Conservation (phyloP, 2,113 vertebrate genomes). For the Takifugu bimaculatus region DNA sequence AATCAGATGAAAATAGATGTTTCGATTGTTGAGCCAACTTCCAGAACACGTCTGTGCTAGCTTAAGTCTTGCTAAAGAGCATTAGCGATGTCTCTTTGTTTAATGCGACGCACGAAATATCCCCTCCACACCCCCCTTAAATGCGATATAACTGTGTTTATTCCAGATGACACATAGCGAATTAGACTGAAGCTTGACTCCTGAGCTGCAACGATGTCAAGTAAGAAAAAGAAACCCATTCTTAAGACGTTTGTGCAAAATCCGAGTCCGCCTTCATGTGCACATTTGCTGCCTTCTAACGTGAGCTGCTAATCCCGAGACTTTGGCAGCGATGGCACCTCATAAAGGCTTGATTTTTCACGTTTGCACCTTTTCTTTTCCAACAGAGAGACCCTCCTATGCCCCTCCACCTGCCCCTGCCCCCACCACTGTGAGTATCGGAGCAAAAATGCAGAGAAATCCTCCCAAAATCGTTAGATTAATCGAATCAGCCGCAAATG, state of each 20-base stretch:
- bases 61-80: background rate
- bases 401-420: conserved; percentile 94
- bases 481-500: no score
- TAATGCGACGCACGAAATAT: background rate
- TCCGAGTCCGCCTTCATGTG: background rate
- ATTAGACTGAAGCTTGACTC: conserved; percentile 38
- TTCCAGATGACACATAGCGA: conserved; percentile 58
- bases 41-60: conserved; percentile 12
- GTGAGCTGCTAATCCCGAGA: background rate
- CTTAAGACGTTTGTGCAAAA: background rate
- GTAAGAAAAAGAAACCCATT: conserved; percentile 45
- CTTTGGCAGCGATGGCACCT: background rate
- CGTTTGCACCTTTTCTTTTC: conserved; percentile 24
- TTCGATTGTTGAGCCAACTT: background rate
- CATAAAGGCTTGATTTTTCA: background rate
- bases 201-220: conserved; percentile 60
- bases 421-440: conserved; percentile 77
- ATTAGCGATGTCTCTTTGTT: conserved; percentile 34
- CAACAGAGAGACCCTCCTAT: conserved; percentile 95
- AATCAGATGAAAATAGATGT: background rate
- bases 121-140: background rate
- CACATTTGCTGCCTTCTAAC: background rate
- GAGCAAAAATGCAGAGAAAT: no score
- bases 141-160: conserved; percentile 16
- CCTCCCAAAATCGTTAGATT: no score